Percentiles rank a stretch among this genome's conserved stretches.
Conservation (phyloP, 1,140 invertebrate species). For the Rhizoglyphus robini region DNA sequence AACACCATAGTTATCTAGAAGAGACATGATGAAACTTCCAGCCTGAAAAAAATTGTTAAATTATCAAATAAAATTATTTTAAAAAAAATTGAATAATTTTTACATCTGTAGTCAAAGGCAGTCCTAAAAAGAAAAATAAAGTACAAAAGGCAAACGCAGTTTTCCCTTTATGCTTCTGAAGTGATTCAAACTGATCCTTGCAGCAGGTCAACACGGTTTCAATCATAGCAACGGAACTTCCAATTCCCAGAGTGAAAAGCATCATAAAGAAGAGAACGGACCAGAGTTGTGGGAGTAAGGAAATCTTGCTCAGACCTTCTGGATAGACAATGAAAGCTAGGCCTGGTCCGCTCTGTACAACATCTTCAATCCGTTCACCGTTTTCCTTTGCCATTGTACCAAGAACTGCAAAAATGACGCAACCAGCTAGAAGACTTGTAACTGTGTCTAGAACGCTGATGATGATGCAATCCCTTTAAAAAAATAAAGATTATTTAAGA, state of each 20-base stretch:
- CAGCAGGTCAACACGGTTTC: constrained; percentile 49
- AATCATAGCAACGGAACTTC: constrained; percentile 25
- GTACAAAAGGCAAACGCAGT: constrained; percentile 45
- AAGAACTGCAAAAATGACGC: constrained; percentile 93
- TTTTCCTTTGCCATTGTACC: constrained; percentile 40
- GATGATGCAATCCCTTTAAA: constrained; percentile 73
- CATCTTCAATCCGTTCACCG: constrained; percentile 11
- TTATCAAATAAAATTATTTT: too few relatives aligned
- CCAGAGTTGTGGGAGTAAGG: constrained; percentile 74
- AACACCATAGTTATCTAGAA: constrained; percentile 70
- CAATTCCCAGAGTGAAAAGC: constrained; percentile 65
- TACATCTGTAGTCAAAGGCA: constrained; percentile 33
- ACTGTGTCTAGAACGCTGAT: constrained; percentile 90
- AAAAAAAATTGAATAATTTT: too few relatives aligned
- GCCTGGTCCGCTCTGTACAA: constrained; percentile 45
- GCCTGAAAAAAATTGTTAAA: too few relatives aligned
- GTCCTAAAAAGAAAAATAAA: constrained; percentile 49
- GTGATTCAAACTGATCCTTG: constrained; percentile 50
- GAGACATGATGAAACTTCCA: constrained; percentile 64
- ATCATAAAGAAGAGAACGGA: constrained; percentile 85
- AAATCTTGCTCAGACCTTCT: constrained; percentile 89
- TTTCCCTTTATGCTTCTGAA: constrained; percentile 42
- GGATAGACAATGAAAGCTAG: constrained; percentile 91
- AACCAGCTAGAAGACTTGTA: constrained; percentile 93
- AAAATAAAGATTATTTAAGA: constrained; percentile 42